Evolutionary conservation across 1,140 invertebrate genomes (phyloP).

Genomic region (Sesamia nonagrioides): DNA sequence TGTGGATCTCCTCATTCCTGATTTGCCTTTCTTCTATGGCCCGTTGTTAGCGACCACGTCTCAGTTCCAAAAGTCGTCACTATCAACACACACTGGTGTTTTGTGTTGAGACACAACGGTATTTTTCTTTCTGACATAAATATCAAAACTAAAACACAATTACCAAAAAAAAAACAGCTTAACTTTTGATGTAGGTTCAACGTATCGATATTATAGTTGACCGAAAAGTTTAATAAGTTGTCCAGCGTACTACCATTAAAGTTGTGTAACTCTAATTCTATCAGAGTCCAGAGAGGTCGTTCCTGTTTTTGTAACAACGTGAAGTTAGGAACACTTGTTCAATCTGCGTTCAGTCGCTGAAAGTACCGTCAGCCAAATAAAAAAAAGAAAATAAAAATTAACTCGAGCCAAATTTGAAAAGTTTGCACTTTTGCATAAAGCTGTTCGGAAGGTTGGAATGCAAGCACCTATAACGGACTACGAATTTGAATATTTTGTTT

Average conservation of each 20-base stretch:
- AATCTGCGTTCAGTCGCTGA: conserved; percentile 35
- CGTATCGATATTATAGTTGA: conserved; percentile 17
- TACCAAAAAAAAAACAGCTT: too few species aligned
- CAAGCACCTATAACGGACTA: conserved; percentile 26
- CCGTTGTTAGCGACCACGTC: too few species aligned
- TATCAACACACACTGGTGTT: too few species aligned
- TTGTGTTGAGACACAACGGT: too few species aligned
- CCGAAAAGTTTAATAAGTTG: conserved; percentile 50
- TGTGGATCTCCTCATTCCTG: too few species aligned
- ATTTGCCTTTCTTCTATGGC: too few species aligned
- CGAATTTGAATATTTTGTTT: conserved; percentile 38
- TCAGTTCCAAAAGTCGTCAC: too few species aligned
- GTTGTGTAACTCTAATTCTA: conserved; percentile 56
- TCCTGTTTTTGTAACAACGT: conserved; percentile 45
- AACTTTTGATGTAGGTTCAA: background rate
- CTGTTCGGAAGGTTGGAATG: conserved; percentile 13
- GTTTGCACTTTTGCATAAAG: conserved; percentile 13
- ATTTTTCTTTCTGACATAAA: too few species aligned
- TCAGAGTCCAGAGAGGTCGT: conserved; percentile 29
- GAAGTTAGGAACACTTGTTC: conserved; percentile 41
- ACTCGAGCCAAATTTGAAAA: conserved; percentile 30
- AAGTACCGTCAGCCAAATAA: conserved; percentile 4
- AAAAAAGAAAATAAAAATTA: conserved; percentile 28
- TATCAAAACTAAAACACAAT: too few species aligned
- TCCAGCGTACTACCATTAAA: conserved; percentile 13